These are phyloP conservation scores for Callimorpha dominula DNA, from an alignment of 2,888 invertebrate genomes.

Conservation along the genomic window DNA sequence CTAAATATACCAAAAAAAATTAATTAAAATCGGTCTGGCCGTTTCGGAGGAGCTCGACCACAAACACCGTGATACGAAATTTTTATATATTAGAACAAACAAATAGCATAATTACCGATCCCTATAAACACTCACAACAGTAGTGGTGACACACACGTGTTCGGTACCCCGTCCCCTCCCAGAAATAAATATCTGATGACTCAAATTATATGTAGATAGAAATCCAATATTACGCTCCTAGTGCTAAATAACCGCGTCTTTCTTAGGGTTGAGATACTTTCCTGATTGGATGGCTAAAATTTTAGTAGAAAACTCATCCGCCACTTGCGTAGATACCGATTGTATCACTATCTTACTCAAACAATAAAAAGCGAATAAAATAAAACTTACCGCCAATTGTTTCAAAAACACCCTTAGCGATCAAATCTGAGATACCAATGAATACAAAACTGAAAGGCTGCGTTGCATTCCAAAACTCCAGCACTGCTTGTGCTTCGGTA, in stretches of 20 bases:
- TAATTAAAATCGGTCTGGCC: too few relatives aligned
- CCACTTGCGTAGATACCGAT: too few relatives aligned
- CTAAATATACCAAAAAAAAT: too few relatives aligned
- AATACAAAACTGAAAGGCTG: constrained; percentile 50
- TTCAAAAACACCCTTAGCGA: constrained; percentile 65
- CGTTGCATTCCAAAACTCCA: constrained; percentile 56
- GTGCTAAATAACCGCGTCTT: background rate
- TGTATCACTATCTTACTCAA: background rate
- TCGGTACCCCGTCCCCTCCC: too few relatives aligned
- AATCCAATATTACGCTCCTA: too few relatives aligned
- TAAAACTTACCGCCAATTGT: constrained; percentile 58
- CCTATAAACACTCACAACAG: background rate
- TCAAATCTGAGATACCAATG: constrained; percentile 65
- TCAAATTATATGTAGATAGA: too few relatives aligned
- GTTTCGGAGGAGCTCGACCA: too few relatives aligned
- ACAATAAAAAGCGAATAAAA: background rate
- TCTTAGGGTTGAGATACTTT: background rate
- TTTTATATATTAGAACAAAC: too few relatives aligned
- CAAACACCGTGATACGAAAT: background rate
- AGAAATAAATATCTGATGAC: too few relatives aligned
- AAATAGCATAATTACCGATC: too few relatives aligned
- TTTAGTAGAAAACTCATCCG: background rate
- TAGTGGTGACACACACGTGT: too few relatives aligned
- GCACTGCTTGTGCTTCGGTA: constrained; percentile 59
- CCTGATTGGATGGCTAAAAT: background rate